These are phyloP conservation scores for Cinclus mexicanus DNA, from an alignment of 2,113 vertebrate genomes.

Conservation along the genomic window DNA sequence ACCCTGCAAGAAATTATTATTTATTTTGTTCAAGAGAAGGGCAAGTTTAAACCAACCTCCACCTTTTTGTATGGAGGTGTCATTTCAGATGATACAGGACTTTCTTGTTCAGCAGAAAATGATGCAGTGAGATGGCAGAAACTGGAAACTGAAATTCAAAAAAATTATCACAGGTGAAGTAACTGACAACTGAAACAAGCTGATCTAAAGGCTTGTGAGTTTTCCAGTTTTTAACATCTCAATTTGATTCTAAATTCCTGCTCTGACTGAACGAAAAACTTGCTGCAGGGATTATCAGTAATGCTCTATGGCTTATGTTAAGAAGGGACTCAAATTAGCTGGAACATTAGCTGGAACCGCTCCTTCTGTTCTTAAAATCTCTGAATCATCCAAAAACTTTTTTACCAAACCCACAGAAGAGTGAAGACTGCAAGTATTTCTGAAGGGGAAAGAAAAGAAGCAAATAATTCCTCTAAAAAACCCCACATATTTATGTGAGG, in stretches of 20 bases:
- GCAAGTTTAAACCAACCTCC: not conserved
- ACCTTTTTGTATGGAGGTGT: not conserved
- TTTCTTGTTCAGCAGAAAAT: not conserved
- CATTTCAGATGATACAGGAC: not conserved
- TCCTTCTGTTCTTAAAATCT: conserved; percentile 34
- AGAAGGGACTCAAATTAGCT: conserved; percentile 33
- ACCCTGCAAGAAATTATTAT: not conserved
- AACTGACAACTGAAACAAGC: not conserved
- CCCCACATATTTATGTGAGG: not conserved
- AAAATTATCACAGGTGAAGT: not conserved
- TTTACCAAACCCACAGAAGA: conserved; percentile 13
- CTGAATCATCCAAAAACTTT: conserved; percentile 24
- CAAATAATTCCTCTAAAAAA: not conserved
- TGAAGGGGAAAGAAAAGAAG: not conserved
- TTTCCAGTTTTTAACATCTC: conserved; percentile 1
- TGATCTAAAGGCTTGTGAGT: not conserved
- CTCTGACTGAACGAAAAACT: not conserved
- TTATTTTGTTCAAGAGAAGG: not conserved
- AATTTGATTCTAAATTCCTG: conserved; percentile 23
- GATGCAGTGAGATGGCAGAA: not conserved
- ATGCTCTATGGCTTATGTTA: conserved; percentile 12
- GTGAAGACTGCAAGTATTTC: conserved; percentile 5
- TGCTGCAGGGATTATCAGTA: conserved; percentile 5
- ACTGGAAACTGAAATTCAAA: not conserved
- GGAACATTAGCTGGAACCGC: not conserved